Evolutionary conservation across 2,888 invertebrate genomes (phyloP), one percentile per base, ranked within the genome.

Genomic region (Trachelus iudaicus): DNA sequence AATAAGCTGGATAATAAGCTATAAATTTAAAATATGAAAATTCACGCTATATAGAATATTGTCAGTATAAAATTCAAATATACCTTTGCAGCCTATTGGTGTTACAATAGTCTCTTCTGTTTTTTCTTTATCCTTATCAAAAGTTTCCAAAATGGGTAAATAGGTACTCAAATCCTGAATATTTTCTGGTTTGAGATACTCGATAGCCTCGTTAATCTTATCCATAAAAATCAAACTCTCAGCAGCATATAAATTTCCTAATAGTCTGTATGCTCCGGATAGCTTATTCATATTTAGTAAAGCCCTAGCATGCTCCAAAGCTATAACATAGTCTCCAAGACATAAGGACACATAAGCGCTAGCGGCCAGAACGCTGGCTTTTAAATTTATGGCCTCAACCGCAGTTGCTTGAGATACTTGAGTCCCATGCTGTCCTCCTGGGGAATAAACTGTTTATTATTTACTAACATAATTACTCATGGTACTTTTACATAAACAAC

Each of bases 171-270:
- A 89, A 84, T 94, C 93, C 77, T 92, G 92, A 37, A 96, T 94
- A 91, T 95, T 94, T 75, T 95, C 95, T 1, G 95, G 96, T 86
- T 97, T 96, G 75, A 98, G 92, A 91, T 97, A 95, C 79, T 96
- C 95, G 15, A 97, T 93, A 1, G 98, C 98, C 91, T 98, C 97
- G 1, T 94, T 93, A 83, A 97, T 95, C 92, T 95, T 94, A 89
- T 98, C 97, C 89, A 97, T 92, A 85, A 96, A 94, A 76, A 98
- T 95, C 15, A 97, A 92, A 35, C 97, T 96, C 92, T 98, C 98
- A 0, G 97, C 97, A 76, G 96, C 96, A 91, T 98, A 98, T 86
- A 98, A 94, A 91, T 97, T 96, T 0, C 95, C 98, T 86, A 98
- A 93, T 84, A 97, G 94, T 90, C 93, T 95, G 87, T 96, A 95